Evolutionary conservation across 2,113 vertebrate genomes (phyloP).

Genomic region (Neopipo cinnamomea): DNA sequence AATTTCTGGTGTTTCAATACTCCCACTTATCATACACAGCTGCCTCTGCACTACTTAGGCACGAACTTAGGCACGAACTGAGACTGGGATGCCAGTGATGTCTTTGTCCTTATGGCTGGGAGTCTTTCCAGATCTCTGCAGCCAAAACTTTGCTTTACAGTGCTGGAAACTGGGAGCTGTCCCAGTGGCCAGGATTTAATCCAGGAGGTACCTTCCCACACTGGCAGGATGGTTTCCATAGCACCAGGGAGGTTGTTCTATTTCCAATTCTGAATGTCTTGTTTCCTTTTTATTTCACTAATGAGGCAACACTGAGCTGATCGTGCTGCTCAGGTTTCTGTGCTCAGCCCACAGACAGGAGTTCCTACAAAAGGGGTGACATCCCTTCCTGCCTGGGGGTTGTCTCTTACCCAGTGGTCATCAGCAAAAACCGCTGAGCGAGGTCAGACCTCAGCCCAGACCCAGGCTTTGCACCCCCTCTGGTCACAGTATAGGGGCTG

Average conservation of each 20-base stretch:
- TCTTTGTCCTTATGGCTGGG: not conserved
- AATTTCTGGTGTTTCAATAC: not conserved
- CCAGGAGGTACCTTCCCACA: not conserved
- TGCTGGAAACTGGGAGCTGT: not conserved
- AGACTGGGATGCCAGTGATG: not conserved
- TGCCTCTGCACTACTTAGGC: not conserved
- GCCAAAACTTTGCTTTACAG: not conserved
- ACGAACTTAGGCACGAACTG: fast-evolving
- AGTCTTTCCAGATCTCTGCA: not conserved
- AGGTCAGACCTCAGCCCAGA: not conserved
- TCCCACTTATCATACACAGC: not conserved
- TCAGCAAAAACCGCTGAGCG: not conserved
- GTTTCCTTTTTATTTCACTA: not conserved
- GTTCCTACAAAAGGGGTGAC: not conserved
- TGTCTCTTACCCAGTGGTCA: not conserved
- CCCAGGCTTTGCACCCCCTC: not conserved
- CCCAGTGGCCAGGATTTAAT: not conserved
- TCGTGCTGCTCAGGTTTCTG: not conserved
- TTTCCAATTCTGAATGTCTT: not conserved
- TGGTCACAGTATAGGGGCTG: fast-evolving
- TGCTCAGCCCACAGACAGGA: not conserved
- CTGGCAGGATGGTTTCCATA: not conserved
- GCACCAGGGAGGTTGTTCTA: not conserved
- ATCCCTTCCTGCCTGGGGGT: no score
- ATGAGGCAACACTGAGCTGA: fast-evolving